Evolutionary conservation across 2,888 invertebrate genomes (phyloP), one percentile per base, ranked within the genome.

Genomic region (Hyalella azteca): DNA sequence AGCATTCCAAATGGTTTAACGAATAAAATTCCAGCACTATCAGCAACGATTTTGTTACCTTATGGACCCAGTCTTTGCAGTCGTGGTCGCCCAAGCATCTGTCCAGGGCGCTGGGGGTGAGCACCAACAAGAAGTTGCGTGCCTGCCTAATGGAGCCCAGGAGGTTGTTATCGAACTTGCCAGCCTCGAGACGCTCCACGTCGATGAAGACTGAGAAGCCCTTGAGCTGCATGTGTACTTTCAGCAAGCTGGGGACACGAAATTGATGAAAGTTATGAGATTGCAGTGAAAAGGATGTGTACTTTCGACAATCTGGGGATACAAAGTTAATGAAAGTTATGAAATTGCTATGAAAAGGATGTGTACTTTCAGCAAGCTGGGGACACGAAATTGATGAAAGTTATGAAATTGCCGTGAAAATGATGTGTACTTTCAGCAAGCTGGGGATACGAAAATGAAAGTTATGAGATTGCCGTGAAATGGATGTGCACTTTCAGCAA

Each of bases 11-110:
- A n/a, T n/a, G n/a, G n/a, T n/a, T n/a, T n/a, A n/a, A n/a, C n/a
- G n/a, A n/a, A n/a, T n/a, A n/a, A n/a, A n/a, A n/a, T n/a, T n/a
- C n/a, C n/a, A n/a, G n/a, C n/a, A n/a, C n/a, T n/a, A n/a, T n/a
- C n/a, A n/a, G n/a, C n/a, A n/a, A n/a, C n/a, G n/a, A n/a, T n/a
- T n/a, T n/a, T n/a, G n/a, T n/a, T 90, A 97, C 97, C 90, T 95
- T 93, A 89, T 99, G 98, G 81, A 99, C 97, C 99, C 99, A 99
- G 90, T 99, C 99, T 90, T 98, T 98, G 89, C 95, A 93, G 79
- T 98, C 97, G 26, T 89, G 91, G 88, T 99, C 99, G 80, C 93
- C 93, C 86, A 95, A 91, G 88, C 99, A 98, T 86, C 99, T 91
- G 86, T 98, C 97, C 85, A 99, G 90, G 32, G 98, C 96, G 86